These are phyloP conservation scores for Listronotus oregonensis DNA, from an alignment of 1,140 invertebrate species.

Conservation along the genomic window DNA sequence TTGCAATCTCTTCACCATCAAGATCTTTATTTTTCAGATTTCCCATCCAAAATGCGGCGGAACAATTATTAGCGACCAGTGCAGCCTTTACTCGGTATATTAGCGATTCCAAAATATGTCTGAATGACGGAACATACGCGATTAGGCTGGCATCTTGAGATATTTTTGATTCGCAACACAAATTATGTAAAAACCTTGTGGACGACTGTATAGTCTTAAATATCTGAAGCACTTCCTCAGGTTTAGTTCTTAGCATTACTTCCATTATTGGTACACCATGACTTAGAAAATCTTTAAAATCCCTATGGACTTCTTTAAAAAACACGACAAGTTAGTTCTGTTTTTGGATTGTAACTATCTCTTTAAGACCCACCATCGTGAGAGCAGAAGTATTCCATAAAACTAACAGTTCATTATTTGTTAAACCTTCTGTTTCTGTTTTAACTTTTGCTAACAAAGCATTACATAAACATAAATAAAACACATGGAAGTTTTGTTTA, in stretches of 20 bases:
- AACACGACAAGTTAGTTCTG: slow-evolving; percentile 63
- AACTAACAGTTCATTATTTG: slow-evolving; percentile 61
- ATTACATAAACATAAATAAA: slow-evolving; percentile 62
- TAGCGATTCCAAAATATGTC: slow-evolving; percentile 76
- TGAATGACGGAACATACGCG: slow-evolving; percentile 77
- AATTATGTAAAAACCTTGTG: slow-evolving; percentile 79
- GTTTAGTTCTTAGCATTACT: slow-evolving; percentile 65
- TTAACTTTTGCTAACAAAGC: slow-evolving; percentile 58
- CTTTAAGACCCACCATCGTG: slow-evolving; percentile 63
- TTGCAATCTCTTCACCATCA: slow-evolving; percentile 72
- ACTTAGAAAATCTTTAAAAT: slow-evolving; percentile 75
- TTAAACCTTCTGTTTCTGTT: slow-evolving; percentile 55
- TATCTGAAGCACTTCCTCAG: slow-evolving; percentile 65
- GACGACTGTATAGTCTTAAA: slow-evolving; percentile 67
- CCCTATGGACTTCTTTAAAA: slow-evolving; percentile 64
- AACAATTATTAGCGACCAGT: slow-evolving; percentile 79
- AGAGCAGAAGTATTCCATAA: slow-evolving; percentile 66
- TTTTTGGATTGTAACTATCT: slow-evolving; percentile 65
- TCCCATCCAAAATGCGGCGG: slow-evolving; percentile 84
- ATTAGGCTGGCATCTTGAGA: slow-evolving; percentile 76
- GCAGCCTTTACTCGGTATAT: slow-evolving; percentile 83
- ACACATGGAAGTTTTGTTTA: slow-evolving; percentile 64
- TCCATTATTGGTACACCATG: slow-evolving; percentile 77
- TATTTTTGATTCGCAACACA: slow-evolving; percentile 80
- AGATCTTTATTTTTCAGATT: slow-evolving; percentile 87